Conservation (phyloP, 1,140 invertebrate genomes). For the Drosophila ironensis region DNA sequence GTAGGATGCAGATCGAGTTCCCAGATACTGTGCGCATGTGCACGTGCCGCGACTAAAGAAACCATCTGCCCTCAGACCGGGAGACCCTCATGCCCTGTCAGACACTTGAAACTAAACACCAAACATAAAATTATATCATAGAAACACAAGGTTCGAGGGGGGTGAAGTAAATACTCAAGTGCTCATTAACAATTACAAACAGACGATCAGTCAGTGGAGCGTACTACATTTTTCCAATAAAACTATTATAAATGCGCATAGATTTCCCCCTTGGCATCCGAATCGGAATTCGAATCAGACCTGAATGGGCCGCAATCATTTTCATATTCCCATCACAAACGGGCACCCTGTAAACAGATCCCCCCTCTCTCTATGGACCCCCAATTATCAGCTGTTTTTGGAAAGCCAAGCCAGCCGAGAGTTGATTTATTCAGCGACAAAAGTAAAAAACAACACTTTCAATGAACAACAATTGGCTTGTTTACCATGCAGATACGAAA, state of each 20-base stretch:
- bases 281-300: conserved; percentile 29
- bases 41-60: conserved; percentile 55
- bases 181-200: conserved; percentile 68
- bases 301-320: conserved; percentile 32
- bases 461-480: conserved; percentile 51
- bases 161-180: conserved; percentile 36
- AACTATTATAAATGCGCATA: conserved; percentile 75
- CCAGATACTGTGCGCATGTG: conserved; percentile 41
- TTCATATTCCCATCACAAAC: conserved; percentile 8
- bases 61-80: conserved; percentile 31
- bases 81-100: too few relatives aligned
- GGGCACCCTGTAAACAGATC: conserved; percentile 28
- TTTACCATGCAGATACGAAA: conserved; percentile 31
- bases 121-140: conserved; percentile 28
- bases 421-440: conserved; percentile 45
- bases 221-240: conserved; percentile 59
- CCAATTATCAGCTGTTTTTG: conserved; percentile 36
- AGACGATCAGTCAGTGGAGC: conserved; percentile 29
- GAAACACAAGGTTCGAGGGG: conserved; percentile 27
- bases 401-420: conserved; percentile 1
- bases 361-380: background rate
- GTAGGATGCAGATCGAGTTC: conserved; percentile 48
- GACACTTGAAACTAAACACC: conserved; percentile 44
- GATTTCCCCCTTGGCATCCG: conserved; percentile 36
- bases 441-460: conserved; percentile 26